phyloP scores from a whole-genome alignment of 2,797 vertebrate species.

The Aplochiton taeniatus region DNA sequence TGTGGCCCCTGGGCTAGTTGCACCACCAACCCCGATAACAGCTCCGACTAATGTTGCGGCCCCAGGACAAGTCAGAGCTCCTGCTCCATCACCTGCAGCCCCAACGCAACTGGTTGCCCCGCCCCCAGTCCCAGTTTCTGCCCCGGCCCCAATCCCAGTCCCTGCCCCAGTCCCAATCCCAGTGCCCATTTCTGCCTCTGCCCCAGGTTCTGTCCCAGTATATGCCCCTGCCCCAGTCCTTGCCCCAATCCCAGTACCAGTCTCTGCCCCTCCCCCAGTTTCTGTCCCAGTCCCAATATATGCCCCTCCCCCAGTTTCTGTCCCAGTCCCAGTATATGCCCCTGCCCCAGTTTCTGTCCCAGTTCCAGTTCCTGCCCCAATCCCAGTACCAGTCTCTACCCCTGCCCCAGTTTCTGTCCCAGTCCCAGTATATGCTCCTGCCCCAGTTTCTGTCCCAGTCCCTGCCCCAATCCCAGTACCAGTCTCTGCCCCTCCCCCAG shows the following conservation, averaged over 20 bases:
- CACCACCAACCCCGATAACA: constrained; percentile 23
- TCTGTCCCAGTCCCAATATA: constrained; percentile 16
- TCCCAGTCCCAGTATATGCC: constrained; percentile 31
- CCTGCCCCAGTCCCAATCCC: not conserved
- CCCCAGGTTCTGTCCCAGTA: constrained; percentile 4
- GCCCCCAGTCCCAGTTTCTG: constrained; percentile 37
- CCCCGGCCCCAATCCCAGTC: constrained; percentile 13
- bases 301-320: not conserved
- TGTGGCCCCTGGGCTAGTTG: not conserved
- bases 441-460: constrained; percentile 9
- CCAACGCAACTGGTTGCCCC: constrained; percentile 10
- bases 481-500: constrained; percentile 21
- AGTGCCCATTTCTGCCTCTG: not conserved
- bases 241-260: not conserved
- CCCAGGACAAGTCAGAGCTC: not conserved
- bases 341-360: not conserved
- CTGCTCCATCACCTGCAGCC: constrained; percentile 25
- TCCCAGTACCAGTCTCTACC: constrained; percentile 26
- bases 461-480: constrained; percentile 27
- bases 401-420: constrained; percentile 37
- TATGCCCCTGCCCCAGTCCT: constrained; percentile 28
- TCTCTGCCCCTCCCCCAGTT: constrained; percentile 1
- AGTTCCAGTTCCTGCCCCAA: not conserved
- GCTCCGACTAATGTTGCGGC: constrained; percentile 16
- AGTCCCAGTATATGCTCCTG: constrained; percentile 14